Conservation (phyloP, 2,797 vertebrate species). For the Parauchenoglanis ngamensis region DNA sequence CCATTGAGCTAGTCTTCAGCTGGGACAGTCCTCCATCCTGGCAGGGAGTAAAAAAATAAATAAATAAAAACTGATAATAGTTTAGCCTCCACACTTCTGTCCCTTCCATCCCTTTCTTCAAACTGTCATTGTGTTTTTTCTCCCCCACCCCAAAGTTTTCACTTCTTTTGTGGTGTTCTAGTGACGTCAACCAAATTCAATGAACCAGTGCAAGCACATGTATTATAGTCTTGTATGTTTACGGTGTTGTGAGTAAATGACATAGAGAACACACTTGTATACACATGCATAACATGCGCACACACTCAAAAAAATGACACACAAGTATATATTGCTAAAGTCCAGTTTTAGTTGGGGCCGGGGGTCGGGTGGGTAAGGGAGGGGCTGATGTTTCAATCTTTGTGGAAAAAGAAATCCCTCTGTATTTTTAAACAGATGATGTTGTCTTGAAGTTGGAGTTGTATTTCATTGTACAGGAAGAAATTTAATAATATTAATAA, state of each 20-base stretch:
- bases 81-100: constrained; percentile 33
- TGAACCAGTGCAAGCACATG: constrained; percentile 96
- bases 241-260: constrained; percentile 99
- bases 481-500: constrained; percentile 74
- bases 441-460: constrained; percentile 75
- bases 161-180: constrained; percentile 86
- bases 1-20: constrained; percentile 32
- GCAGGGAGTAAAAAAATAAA: constrained; percentile 17
- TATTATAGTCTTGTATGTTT: constrained; percentile 99
- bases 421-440: constrained; percentile 85
- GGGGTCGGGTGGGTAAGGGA: constrained; percentile 56
- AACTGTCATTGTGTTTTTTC: constrained; percentile 48
- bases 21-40: constrained; percentile 17
- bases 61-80: constrained; percentile 26
- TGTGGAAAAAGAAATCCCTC: constrained; percentile 79
- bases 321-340: constrained; percentile 76
- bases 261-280: constrained; percentile 84
- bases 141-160: constrained; percentile 54
- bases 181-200: constrained; percentile 82
- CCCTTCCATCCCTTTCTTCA: constrained; percentile 6
- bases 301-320: constrained; percentile 42
- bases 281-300: constrained; percentile 57
- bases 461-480: constrained; percentile 84
- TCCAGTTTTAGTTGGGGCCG: constrained; percentile 78
- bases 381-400: constrained; percentile 57